Conservation (phyloP, 2,797 vertebrate species). For the Rousettus madagascariensis region DNA sequence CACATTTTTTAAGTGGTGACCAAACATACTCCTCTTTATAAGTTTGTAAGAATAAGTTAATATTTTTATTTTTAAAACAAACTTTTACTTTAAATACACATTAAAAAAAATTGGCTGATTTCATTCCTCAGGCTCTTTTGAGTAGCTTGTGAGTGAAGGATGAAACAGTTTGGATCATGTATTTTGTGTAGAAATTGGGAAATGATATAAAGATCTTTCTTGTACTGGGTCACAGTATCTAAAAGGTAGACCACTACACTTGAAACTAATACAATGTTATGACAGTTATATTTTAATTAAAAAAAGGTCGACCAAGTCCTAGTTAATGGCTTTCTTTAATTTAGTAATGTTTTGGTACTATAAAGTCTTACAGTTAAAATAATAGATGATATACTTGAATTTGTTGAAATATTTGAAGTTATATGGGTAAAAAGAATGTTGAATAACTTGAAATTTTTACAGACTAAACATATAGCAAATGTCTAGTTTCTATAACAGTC, state of each 20-base stretch:
- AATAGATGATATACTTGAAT: constrained; percentile 26
- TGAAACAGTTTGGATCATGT: not conserved
- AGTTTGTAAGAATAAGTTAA: constrained; percentile 26
- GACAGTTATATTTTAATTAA: not conserved
- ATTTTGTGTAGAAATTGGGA: not conserved
- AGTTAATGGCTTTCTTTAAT: constrained; percentile 18
- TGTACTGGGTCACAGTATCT: not conserved
- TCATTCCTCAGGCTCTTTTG: not conserved
- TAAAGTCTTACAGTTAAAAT: not conserved
- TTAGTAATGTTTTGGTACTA: not conserved
- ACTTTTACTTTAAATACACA: constrained; percentile 8
- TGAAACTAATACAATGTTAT: not conserved
- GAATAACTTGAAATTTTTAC: constrained; percentile 10
- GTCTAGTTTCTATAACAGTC: constrained; percentile 8
- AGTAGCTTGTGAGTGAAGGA: not conserved
- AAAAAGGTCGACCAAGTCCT: not conserved
- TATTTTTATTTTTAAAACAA: constrained; percentile 46
- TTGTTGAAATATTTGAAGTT: constrained; percentile 20
- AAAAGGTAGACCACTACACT: not conserved
- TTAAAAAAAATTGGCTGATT: not conserved
- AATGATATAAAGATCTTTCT: not conserved
- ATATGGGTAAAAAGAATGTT: constrained; percentile 2
- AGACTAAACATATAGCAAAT: not conserved
- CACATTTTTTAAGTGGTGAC: not conserved
- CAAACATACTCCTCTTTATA: not conserved